Evolutionary conservation across 2,888 invertebrate species (phyloP).

Genomic region (Gastrophysa polygoni): DNA sequence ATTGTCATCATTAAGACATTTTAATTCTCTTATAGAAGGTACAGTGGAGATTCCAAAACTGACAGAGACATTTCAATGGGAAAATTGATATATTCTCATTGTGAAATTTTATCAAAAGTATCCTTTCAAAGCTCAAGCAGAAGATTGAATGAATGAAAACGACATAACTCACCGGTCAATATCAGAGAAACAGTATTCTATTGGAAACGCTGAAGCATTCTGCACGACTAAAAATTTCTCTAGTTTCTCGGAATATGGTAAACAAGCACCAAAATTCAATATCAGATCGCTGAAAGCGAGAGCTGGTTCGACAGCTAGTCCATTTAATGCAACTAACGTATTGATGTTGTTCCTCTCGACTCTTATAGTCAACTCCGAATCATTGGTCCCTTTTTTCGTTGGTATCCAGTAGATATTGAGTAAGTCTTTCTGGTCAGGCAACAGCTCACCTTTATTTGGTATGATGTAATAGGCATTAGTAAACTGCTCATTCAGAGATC

Average conservation of each 20-base stretch:
- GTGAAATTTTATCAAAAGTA: too few relatives aligned
- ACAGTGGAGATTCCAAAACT: too few relatives aligned
- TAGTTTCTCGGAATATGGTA: slow-evolving; percentile 66
- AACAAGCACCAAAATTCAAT: slow-evolving; percentile 66
- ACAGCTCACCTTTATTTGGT: slow-evolving; percentile 59
- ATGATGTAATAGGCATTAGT: slow-evolving; percentile 45
- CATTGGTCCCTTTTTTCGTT: slow-evolving; percentile 56
- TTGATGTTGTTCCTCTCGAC: slow-evolving; percentile 61
- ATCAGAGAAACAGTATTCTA: slow-evolving; percentile 73
- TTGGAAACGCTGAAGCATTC: slow-evolving; percentile 69
- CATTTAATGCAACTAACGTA: slow-evolving; percentile 59
- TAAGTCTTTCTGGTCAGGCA: slow-evolving; percentile 61
- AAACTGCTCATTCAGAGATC: slow-evolving; percentile 45
- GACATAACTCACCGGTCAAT: slow-evolving; percentile 65
- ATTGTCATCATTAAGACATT: too few relatives aligned
- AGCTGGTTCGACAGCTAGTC: slow-evolving; percentile 62
- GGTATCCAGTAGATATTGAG: slow-evolving; percentile 67
- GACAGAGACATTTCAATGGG: too few relatives aligned
- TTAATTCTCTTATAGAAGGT: too few relatives aligned
- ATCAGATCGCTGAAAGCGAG: slow-evolving; percentile 61
- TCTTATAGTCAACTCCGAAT: slow-evolving; percentile 49
- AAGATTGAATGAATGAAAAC: not conserved
- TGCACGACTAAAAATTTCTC: slow-evolving; percentile 65
- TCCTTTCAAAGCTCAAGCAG: too few relatives aligned
- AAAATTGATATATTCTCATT: too few relatives aligned